phyloP scores from a whole-genome alignment of 2,888 invertebrate genomes.

The Carabus problematicus region DNA sequence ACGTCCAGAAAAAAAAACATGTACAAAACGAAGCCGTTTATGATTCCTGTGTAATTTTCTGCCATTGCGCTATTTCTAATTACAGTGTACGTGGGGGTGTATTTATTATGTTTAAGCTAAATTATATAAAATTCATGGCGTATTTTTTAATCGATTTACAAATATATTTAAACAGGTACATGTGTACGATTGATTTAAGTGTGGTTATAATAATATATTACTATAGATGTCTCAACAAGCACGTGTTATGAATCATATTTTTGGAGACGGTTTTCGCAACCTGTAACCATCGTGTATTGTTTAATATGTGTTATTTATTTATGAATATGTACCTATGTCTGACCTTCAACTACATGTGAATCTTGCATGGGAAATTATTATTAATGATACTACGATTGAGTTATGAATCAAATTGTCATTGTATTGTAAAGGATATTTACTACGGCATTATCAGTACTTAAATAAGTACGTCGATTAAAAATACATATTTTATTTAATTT shows the following conservation, averaged over 20 bases:
- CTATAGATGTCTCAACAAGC: conserved; percentile 6
- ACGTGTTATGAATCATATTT: conserved; percentile 12
- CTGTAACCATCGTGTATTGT: not conserved
- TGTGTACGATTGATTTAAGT: conserved; percentile 16
- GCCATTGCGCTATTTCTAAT: conserved; percentile 22
- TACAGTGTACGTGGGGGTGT: conserved; percentile 9
- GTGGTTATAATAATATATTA: conserved; percentile 22
- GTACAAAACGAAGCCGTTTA: conserved; percentile 32
- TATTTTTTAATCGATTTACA: conserved; percentile 37
- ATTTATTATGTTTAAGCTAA: conserved; percentile 6
- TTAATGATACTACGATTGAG: too few species aligned
- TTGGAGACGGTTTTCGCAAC: not conserved
- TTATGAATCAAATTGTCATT: too few species aligned
- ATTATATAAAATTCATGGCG: conserved; percentile 14
- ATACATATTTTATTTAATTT: too few species aligned
- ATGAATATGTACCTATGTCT: too few species aligned
- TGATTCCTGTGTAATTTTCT: conserved; percentile 35
- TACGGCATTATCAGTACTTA: too few species aligned
- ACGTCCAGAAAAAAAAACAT: conserved; percentile 39
- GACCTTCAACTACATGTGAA: too few species aligned
- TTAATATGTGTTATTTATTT: too few species aligned
- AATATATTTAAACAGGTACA: not conserved
- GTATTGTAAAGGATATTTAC: too few species aligned
- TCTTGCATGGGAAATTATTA: too few species aligned
- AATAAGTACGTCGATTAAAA: too few species aligned